Base-by-base conservation (phyloP, 2,113 vertebrate species). In the Hemichromis elongatus region DNA sequence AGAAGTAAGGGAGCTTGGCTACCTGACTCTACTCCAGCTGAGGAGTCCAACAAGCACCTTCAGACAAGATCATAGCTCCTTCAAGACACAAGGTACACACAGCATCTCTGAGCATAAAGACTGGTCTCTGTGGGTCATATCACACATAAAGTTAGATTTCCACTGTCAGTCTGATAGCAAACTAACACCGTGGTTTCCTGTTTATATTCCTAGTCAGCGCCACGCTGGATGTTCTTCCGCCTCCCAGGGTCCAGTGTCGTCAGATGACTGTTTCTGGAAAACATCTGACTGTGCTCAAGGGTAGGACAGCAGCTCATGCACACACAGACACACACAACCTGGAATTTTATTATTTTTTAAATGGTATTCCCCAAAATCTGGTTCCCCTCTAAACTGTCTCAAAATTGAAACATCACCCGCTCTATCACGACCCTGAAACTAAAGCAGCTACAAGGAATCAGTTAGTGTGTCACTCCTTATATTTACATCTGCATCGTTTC, bases 241-340 rank as follows among this genome's bases (percentile, higher is more conserved):
- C 97, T 7, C 97, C 97, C 0, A 95, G 95, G 50, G 94, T 98
- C 55, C 96, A 95, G 88, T 98, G 97, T 92, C 97, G 96, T 19
- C 97, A 97, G 94, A 96, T 98, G 91, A 97, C 94, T 6, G 96
- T 98, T 35, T 96, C 97, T 7, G 97, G 97, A 45, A 97, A 97
- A 92, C 96, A 97, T 95, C 92, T 98, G 81, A 97, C 96, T 0
- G 90, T 97, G 55, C 95, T 98, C 52, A 98, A 97, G 96, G 97
- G 97, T 98, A 93, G 14, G 79, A 14, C 53, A 45, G 7, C n/a
- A 54, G 5, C 33, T 28, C 28, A 42, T 33, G 14, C 28, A 42
- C 12, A 82, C 30, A 33, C 5, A 35, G 28, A 77, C 35, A 28
- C 82, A 28, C 82, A 53, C 16, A 55, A 9, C 2, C 0, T 50